Percentiles rank a stretch among this genome's conserved stretches.
Conservation (phyloP, 2,888 invertebrate species). For the Hedya salicella region DNA sequence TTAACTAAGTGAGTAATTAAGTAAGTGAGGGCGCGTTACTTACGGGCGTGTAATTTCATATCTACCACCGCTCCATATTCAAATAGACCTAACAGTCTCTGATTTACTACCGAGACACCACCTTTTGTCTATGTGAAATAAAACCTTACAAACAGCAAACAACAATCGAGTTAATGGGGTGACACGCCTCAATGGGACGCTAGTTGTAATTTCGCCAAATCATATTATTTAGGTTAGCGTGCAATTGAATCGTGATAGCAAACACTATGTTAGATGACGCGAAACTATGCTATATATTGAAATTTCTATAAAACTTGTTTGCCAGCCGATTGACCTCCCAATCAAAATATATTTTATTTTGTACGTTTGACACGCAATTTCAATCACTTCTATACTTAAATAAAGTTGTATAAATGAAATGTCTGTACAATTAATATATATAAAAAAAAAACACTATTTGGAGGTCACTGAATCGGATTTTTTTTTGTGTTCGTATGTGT, state of each 20-base stretch:
- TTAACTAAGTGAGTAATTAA: constrained; percentile 21
- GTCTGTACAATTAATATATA: too few species aligned
- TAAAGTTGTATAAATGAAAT: too few species aligned
- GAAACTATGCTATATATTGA: too few species aligned
- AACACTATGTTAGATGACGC: background rate
- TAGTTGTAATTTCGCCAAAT: constrained; percentile 12
- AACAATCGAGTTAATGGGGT: constrained; percentile 26
- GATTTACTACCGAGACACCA: too few species aligned
- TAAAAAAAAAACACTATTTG: too few species aligned
- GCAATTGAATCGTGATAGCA: background rate
- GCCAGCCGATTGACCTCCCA: too few species aligned
- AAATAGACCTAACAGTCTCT: background rate
- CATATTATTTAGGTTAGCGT: constrained; percentile 8
- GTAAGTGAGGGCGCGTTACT: constrained; percentile 13
- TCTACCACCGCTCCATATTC: background rate
- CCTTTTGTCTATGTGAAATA: background rate
- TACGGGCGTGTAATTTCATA: constrained; percentile 5
- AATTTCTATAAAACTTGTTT: too few species aligned
- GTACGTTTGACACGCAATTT: too few species aligned
- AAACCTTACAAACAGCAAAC: constrained; percentile 17
- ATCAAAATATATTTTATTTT: too few species aligned
- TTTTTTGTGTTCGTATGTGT: too few species aligned
- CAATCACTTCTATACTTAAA: too few species aligned
- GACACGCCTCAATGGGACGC: constrained; percentile 13
- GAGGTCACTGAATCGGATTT: too few species aligned